phyloP scores from a whole-genome alignment of 2,888 invertebrate species.

The Clepsis dumicolana region DNA sequence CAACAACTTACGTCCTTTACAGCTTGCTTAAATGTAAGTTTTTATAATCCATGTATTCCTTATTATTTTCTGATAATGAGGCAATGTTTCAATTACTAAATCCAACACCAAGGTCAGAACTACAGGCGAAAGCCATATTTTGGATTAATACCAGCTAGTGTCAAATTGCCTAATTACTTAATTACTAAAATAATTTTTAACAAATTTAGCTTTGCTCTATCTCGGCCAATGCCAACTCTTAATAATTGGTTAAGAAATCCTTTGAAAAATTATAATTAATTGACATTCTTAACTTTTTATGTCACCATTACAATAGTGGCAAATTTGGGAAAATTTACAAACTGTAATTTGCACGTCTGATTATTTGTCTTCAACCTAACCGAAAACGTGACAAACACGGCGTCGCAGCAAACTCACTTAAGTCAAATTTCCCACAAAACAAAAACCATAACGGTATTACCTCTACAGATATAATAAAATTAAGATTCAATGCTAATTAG shows the following conservation, averaged over 20 bases:
- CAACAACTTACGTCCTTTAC: too few relatives aligned
- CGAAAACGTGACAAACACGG: neutral
- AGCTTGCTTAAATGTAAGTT: too few relatives aligned
- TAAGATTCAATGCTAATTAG: constrained; percentile 38
- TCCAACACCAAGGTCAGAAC: constrained; percentile 6
- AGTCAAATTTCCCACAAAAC: constrained; percentile 7
- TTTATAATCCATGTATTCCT: too few relatives aligned
- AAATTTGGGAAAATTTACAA: neutral
- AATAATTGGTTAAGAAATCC: constrained; percentile 23
- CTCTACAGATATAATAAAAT: constrained; percentile 20
- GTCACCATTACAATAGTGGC: neutral
- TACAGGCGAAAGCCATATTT: constrained; percentile 15
- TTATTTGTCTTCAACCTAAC: neutral
- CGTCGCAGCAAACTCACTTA: neutral
- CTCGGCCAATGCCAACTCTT: constrained; percentile 28
- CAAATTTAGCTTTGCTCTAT: constrained; percentile 10
- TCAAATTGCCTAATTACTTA: constrained; percentile 31
- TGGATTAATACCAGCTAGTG: constrained; percentile 12
- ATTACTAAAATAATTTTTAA: constrained; percentile 29
- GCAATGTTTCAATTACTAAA: neutral
- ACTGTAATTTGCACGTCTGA: neutral
- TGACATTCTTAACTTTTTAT: neutral
- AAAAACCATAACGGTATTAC: constrained; percentile 14
- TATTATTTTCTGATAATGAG: neutral
- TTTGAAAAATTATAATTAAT: constrained; percentile 13